Percentiles rank a stretch among this genome's conserved stretches.
phyloP scores from a whole-genome alignment of 2,113 vertebrate genomes.

The Platichthys stellatus region DNA sequence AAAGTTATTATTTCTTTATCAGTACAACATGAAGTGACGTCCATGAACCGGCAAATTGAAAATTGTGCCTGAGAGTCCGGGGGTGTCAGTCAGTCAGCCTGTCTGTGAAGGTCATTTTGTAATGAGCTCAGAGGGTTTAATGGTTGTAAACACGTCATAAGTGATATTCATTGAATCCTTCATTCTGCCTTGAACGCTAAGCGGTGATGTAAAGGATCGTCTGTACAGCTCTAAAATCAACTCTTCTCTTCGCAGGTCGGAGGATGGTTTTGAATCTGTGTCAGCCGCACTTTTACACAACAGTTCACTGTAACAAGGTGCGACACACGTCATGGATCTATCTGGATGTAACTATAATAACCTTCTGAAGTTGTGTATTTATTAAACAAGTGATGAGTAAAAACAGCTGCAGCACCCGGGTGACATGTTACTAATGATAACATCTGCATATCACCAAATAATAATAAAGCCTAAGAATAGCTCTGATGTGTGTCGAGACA shows the following conservation, averaged over 20 bases:
- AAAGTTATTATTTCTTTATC: too few relatives aligned
- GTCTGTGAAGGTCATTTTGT: background rate
- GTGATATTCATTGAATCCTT: background rate
- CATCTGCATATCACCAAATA: background rate
- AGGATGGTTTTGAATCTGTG: constrained; percentile 93
- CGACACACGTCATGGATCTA: constrained; percentile 25
- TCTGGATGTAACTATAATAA: background rate
- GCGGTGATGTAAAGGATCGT: background rate
- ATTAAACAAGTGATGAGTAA: background rate
- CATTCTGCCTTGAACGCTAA: constrained; percentile 35
- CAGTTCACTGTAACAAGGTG: constrained; percentile 94
- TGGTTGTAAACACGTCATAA: background rate
- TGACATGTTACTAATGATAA: background rate
- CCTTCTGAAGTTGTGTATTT: background rate
- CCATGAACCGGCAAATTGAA: constrained; percentile 9
- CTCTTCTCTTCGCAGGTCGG: constrained; percentile 49
- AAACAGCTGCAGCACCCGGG: background rate
- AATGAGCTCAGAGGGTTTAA: too few relatives aligned
- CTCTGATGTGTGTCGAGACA: background rate
- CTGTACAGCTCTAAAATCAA: background rate
- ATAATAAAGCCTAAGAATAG: too few relatives aligned
- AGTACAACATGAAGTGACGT: background rate
- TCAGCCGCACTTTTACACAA: constrained; percentile 88
- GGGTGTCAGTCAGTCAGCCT: background rate
- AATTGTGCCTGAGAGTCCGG: background rate